These are phyloP conservation scores for Meleagris gallopavo DNA, from an alignment of 2,113 vertebrate species.

Conservation along the genomic window DNA sequence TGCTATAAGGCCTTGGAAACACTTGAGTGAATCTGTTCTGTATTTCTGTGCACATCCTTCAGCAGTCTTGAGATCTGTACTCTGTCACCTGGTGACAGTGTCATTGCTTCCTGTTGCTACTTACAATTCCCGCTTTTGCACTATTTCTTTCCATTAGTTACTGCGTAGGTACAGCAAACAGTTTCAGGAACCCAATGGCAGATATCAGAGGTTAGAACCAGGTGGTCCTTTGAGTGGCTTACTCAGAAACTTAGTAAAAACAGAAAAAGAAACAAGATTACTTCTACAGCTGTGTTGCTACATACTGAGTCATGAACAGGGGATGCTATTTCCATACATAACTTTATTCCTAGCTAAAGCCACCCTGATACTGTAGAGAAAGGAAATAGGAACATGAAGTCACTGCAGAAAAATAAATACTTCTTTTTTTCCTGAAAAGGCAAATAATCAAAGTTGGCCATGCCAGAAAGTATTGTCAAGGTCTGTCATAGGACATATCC, in stretches of 20 bases:
- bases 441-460: slow-evolving; percentile 11
- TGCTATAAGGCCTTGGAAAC: neutral
- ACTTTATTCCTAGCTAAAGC: slow-evolving; percentile 9
- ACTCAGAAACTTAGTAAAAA: neutral
- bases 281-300: slow-evolving; percentile 21
- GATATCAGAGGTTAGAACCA: neutral
- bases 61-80: neutral
- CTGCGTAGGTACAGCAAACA: neutral
- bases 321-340: neutral
- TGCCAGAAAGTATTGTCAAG: neutral
- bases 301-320: neutral
- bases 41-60: neutral
- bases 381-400: slow-evolving; percentile 26
- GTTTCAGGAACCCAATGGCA: neutral
- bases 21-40: neutral
- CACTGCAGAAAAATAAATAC: slow-evolving; percentile 3
- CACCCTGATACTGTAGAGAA: neutral
- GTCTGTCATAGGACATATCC: neutral
- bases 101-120: neutral
- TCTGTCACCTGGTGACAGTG: neutral
- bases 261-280: neutral
- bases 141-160: neutral
- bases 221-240: neutral
- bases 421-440: neutral
- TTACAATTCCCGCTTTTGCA: fast-evolving